phyloP scores from a whole-genome alignment of 2,113 vertebrate species.

The zebrafish (Danio rerio) region DNA sequence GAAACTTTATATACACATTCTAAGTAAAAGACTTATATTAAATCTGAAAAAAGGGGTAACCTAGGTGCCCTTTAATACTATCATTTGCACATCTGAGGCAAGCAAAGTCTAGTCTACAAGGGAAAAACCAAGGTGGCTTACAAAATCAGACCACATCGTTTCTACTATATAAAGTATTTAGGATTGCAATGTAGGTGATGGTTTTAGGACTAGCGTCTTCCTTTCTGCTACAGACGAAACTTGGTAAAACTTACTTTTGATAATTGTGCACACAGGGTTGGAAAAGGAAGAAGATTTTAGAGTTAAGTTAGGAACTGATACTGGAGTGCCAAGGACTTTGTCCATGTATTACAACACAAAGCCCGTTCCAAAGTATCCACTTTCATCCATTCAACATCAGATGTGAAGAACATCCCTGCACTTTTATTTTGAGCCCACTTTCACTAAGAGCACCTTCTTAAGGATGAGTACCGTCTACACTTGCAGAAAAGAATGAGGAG shows the following conservation, averaged over 20 bases:
- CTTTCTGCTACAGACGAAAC: not conserved
- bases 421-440: not conserved
- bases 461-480: not conserved
- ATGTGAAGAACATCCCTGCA: not conserved
- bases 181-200: not conserved
- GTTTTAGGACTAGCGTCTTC: not conserved
- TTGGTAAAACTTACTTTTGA: conserved; percentile 18
- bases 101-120: too few species aligned
- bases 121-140: too few species aligned
- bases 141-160: too few species aligned
- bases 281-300: not conserved
- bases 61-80: too few species aligned
- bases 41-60: too few species aligned
- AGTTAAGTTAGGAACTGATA: not conserved
- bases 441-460: not conserved
- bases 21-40: too few species aligned
- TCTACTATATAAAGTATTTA: too few species aligned
- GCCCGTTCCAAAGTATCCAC: not conserved
- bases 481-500: too few species aligned
- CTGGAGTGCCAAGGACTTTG: not conserved
- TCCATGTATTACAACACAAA: not conserved
- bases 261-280: not conserved
- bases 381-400: not conserved
- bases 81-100: too few species aligned
- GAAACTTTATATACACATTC: too few species aligned